These are phyloP conservation scores for Drosophila lutescens DNA, from an alignment of 2,888 invertebrate genomes.

Conservation along the genomic window DNA sequence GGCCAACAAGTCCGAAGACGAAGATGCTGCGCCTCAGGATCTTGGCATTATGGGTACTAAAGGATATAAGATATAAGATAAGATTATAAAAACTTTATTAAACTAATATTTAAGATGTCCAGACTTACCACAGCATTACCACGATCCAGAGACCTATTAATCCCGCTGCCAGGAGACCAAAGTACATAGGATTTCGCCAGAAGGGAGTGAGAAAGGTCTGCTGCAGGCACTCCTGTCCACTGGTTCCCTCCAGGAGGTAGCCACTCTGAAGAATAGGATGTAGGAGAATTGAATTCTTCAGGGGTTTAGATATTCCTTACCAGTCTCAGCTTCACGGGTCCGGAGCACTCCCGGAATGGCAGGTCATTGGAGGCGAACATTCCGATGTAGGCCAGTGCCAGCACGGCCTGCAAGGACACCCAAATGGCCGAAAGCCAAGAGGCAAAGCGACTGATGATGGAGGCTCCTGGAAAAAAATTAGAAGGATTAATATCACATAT, in stretches of 20 bases:
- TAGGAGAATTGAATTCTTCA: background rate
- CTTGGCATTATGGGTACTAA: slow-evolving; percentile 84
- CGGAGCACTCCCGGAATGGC: slow-evolving; percentile 83
- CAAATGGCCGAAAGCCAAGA: slow-evolving; percentile 84
- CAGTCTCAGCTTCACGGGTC: slow-evolving; percentile 77
- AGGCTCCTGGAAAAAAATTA: slow-evolving; percentile 77
- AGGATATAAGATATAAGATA: slow-evolving; percentile 7
- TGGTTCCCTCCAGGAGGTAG: slow-evolving; percentile 78
- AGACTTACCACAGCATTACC: slow-evolving; percentile 82
- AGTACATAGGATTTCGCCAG: slow-evolving; percentile 84
- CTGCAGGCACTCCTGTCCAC: slow-evolving; percentile 83
- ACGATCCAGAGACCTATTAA: slow-evolving; percentile 83
- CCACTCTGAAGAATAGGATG: slow-evolving; percentile 65
- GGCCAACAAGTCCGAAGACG: slow-evolving; percentile 80
- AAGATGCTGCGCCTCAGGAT: slow-evolving; percentile 82
- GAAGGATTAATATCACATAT: background rate
- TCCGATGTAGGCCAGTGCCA: slow-evolving; percentile 83
- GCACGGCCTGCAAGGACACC: slow-evolving; percentile 83
- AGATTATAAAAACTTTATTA: background rate
- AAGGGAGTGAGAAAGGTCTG: slow-evolving; percentile 84
- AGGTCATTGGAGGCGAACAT: slow-evolving; percentile 82
- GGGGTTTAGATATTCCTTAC: slow-evolving; percentile 54
- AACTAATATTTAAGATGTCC: accelerated
- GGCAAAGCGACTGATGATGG: slow-evolving; percentile 83
- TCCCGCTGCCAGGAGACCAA: slow-evolving; percentile 82